Percentiles rank a stretch among this genome's conserved stretches.
phyloP scores from a whole-genome alignment of 2,797 vertebrate genomes.

The Enteromius mattozi region DNA sequence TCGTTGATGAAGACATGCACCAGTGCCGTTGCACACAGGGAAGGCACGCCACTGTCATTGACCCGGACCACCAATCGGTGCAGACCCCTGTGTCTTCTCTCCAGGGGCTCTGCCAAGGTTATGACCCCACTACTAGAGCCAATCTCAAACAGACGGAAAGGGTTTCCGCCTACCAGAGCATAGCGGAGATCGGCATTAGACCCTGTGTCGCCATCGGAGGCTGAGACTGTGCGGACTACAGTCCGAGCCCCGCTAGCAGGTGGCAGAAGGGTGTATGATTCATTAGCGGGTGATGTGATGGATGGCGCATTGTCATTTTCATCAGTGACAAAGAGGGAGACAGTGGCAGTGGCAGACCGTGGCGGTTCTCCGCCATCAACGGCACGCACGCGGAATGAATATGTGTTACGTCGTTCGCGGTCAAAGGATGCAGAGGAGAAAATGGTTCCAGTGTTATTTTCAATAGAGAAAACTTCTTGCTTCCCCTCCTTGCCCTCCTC shows the following conservation, averaged over 20 bases:
- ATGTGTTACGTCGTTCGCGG: conserved; percentile 88
- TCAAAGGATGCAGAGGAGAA: conserved; percentile 93
- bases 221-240: conserved; percentile 87
- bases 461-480: conserved; percentile 85
- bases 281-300: conserved; percentile 86
- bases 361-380: conserved; percentile 92
- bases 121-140: conserved; percentile 91
- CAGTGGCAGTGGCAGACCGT: conserved; percentile 89
- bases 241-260: conserved; percentile 90
- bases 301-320: conserved; percentile 94
- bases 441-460: conserved; percentile 96
- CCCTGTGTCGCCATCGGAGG: conserved; percentile 87
- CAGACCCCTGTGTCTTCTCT: conserved; percentile 90
- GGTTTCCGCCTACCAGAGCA: conserved; percentile 91
- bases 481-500: conserved; percentile 67
- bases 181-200: conserved; percentile 91
- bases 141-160: conserved; percentile 93
- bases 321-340: conserved; percentile 94
- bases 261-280: conserved; percentile 89
- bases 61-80: conserved; percentile 94
- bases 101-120: conserved; percentile 91
- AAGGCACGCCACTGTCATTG: conserved; percentile 92
- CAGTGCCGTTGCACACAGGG: conserved; percentile 89
- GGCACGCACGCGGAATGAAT: conserved; percentile 93
- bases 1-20: conserved; percentile 97